Conservation (phyloP, 2,888 invertebrate species). For the Eilema caniola region DNA sequence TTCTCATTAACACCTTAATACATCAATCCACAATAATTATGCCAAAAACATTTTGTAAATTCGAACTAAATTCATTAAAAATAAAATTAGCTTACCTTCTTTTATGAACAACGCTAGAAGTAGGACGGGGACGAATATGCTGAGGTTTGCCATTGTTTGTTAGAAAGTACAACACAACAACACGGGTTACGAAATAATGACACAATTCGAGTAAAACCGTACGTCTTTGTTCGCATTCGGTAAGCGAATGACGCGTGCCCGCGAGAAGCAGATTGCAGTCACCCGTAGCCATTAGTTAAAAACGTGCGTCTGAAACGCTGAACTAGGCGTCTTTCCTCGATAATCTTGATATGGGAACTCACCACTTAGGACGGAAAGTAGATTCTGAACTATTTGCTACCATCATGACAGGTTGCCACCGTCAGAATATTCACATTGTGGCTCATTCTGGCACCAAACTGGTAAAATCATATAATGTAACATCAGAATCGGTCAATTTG, state of each 20-base stretch:
- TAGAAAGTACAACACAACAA: slow-evolving; percentile 35
- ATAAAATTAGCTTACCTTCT: slow-evolving; percentile 67
- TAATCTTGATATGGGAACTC: not conserved
- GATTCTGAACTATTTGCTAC: not conserved
- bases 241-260: slow-evolving; percentile 69
- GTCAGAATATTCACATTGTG: not conserved
- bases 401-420: not conserved
- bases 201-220: slow-evolving; percentile 52
- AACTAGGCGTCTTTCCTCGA: slow-evolving; percentile 29
- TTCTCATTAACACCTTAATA: not conserved
- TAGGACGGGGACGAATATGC: slow-evolving; percentile 75
- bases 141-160: slow-evolving; percentile 73
- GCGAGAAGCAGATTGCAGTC: slow-evolving; percentile 38
- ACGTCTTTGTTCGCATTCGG: slow-evolving; percentile 59
- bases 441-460: not conserved
- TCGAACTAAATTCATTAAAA: not conserved
- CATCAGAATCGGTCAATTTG: not conserved
- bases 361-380: not conserved
- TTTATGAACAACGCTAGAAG: slow-evolving; percentile 74
- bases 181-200: slow-evolving; percentile 51
- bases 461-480: no score
- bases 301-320: slow-evolving; percentile 28
- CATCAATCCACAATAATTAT: not conserved
- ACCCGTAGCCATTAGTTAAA: not conserved
- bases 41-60: not conserved